phyloP scores from a whole-genome alignment of 1,140 invertebrate species.

The Pogonomyrmex californicus region DNA sequence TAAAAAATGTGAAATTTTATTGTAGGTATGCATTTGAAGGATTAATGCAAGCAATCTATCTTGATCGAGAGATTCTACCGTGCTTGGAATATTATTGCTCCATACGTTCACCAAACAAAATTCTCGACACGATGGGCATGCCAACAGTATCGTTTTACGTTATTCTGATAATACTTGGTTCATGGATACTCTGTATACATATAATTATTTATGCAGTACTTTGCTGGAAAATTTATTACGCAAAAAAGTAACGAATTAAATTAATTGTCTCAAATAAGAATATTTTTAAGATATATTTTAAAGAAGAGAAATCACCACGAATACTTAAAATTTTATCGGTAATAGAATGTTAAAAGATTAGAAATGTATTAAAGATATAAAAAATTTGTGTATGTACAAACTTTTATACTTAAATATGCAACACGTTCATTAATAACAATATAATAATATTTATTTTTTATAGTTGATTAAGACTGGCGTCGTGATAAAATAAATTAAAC shows the following conservation, averaged over 20 bases:
- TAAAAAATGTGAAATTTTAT: constrained; percentile 79
- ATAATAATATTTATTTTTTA: constrained; percentile 28
- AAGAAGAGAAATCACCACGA: too few species aligned
- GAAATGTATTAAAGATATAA: background rate
- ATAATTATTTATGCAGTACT: constrained; percentile 76
- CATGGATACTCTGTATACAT: constrained; percentile 81
- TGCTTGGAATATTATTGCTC: constrained; percentile 85
- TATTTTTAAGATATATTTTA: background rate
- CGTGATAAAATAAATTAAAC: constrained; percentile 26
- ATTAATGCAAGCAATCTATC: constrained; percentile 92
- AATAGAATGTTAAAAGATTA: background rate
- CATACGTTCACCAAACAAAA: constrained; percentile 69
- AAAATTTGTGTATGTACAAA: background rate
- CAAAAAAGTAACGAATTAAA: constrained; percentile 59
- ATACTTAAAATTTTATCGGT: too few species aligned
- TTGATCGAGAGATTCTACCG: constrained; percentile 87
- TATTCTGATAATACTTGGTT: constrained; percentile 72
- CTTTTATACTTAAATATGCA: constrained; percentile 1
- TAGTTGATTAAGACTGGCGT: background rate
- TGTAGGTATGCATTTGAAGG: constrained; percentile 92
- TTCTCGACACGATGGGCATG: constrained; percentile 81
- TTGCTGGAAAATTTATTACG: constrained; percentile 78
- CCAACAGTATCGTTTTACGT: constrained; percentile 76
- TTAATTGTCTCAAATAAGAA: background rate
- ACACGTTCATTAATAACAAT: background rate